Evolutionary conservation across 2,888 invertebrate species (phyloP).

Genomic region (Laspeyria flexula): DNA sequence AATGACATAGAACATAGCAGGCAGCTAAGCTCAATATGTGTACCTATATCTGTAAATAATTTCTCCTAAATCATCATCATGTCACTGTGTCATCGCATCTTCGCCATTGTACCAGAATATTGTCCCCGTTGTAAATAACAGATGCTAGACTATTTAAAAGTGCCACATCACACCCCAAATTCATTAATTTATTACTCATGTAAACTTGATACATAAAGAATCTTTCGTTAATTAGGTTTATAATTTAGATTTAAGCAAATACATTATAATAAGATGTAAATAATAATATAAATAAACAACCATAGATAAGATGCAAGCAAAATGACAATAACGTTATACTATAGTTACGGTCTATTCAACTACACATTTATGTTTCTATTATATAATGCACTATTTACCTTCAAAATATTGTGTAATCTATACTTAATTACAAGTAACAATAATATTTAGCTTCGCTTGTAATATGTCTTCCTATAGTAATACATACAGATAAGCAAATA

Average conservation of each 20-base stretch:
- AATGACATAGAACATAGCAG: constrained; percentile 69
- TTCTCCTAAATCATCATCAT: constrained; percentile 52
- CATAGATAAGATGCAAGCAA: constrained; percentile 44
- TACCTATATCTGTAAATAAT: constrained; percentile 74
- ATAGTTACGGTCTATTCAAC: constrained; percentile 15
- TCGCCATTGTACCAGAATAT: constrained; percentile 42
- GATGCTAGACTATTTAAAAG: constrained; percentile 56
- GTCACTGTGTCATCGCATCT: constrained; percentile 48
- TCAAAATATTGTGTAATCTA: constrained; percentile 9
- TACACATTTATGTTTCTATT: constrained; percentile 8
- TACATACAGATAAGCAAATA: constrained; percentile 40
- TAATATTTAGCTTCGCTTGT: constrained; percentile 25
- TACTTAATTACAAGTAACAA: constrained; percentile 14
- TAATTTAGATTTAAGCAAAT: constrained; percentile 70
- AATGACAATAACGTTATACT: constrained; percentile 45
- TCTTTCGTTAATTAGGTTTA: constrained; percentile 79
- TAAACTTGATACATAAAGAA: constrained; percentile 70
- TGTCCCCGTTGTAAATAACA: constrained; percentile 67
- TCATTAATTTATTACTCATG: constrained; percentile 85
- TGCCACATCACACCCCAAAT: constrained; percentile 77
- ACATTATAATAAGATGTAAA: constrained; percentile 79
- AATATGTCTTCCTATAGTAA: constrained; percentile 27
- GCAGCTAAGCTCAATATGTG: constrained; percentile 69
- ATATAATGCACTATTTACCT: constrained; percentile 26
- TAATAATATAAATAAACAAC: constrained; percentile 65